Conservation (phyloP, 2,113 vertebrate genomes). For the Boleophthalmus pectinirostris region DNA sequence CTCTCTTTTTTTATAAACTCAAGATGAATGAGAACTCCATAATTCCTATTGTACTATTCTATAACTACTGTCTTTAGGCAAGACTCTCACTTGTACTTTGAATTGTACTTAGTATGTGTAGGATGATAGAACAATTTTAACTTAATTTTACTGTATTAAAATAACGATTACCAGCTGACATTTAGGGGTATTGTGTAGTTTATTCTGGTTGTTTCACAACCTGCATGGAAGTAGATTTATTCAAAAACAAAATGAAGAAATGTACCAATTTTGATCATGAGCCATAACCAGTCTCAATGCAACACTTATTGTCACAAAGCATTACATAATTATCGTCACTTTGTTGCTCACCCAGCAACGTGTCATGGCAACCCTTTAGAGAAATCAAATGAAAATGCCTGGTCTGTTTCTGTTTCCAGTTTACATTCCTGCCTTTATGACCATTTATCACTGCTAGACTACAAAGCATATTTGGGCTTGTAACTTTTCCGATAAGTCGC, state of each 20-base stretch:
- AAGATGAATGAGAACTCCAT: background rate
- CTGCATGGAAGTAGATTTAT: background rate
- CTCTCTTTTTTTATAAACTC: background rate
- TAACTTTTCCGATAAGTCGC: conserved; percentile 5
- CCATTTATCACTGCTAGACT: conserved; percentile 8
- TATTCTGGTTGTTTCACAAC: background rate
- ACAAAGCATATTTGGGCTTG: background rate
- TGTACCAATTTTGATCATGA: background rate
- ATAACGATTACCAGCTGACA: background rate
- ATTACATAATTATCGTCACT: conserved; percentile 29
- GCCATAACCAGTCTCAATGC: background rate
- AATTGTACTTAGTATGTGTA: background rate
- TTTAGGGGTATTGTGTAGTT: background rate
- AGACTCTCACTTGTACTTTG: background rate
- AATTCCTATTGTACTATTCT: background rate
- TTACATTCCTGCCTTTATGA: conserved; percentile 15
- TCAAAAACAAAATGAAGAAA: background rate
- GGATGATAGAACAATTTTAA: background rate
- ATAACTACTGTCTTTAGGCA: no score
- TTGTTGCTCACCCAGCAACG: conserved; percentile 6
- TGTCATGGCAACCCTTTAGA: conserved; percentile 35
- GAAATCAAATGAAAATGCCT: conserved; percentile 14
- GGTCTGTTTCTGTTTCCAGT: conserved; percentile 11
- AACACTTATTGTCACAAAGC: conserved; percentile 5
- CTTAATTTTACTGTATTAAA: no score